Conservation (phyloP, 2,113 vertebrate species). For the Sciurus niger region DNA sequence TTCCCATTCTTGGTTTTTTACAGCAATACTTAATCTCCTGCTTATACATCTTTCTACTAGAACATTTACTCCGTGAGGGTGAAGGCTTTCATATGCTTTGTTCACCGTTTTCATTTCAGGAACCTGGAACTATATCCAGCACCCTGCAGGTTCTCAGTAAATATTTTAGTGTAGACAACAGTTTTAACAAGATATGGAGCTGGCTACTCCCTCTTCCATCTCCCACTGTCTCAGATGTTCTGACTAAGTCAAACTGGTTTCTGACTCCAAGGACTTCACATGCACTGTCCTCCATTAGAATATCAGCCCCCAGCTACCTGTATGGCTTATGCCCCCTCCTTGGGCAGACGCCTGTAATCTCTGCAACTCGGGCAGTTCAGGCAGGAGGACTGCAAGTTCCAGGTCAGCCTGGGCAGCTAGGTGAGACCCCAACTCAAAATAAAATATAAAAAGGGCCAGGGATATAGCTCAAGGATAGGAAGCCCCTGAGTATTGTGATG, state of each 20-base stretch:
- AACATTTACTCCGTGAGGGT: neutral
- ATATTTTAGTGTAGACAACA: neutral
- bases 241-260: neutral
- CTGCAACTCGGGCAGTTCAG: too few relatives aligned
- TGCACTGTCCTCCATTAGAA: neutral
- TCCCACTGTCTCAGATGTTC: neutral
- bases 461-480: too few relatives aligned
- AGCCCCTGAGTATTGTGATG: too few relatives aligned
- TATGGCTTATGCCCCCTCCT: neutral
- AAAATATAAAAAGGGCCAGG: too few relatives aligned
- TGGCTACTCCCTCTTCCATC: neutral
- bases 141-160: neutral
- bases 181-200: neutral
- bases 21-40: neutral
- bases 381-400: too few relatives aligned
- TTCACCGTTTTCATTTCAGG: neutral
- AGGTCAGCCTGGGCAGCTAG: too few relatives aligned
- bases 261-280: neutral
- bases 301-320: neutral
- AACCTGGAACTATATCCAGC: neutral
- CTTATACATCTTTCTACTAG: neutral
- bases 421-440: too few relatives aligned
- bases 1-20: neutral
- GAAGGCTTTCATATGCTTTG: neutral
- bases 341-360: too few relatives aligned